phyloP scores from a whole-genome alignment of 2,113 vertebrate species.

The Acrocephalus arundinaceus region DNA sequence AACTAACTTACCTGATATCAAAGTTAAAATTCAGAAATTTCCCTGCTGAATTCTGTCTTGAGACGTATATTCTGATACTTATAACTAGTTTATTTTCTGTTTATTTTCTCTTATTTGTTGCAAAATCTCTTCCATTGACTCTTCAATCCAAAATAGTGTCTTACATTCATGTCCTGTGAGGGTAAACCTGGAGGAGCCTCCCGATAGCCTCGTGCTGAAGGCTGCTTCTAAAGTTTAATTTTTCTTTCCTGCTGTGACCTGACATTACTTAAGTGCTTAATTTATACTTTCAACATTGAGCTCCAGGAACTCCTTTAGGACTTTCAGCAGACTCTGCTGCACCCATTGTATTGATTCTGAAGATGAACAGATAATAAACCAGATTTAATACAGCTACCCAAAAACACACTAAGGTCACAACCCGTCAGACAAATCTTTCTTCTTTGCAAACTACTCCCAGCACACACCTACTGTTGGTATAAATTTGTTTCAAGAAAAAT shows the following conservation, averaged over 20 bases:
- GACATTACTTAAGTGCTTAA: background rate
- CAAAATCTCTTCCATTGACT: background rate
- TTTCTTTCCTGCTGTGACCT: background rate
- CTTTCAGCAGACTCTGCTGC: background rate
- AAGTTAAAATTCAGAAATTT: background rate
- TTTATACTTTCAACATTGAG: background rate
- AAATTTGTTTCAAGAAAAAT: background rate
- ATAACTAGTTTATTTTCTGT: background rate
- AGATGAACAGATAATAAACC: background rate
- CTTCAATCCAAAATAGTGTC: background rate
- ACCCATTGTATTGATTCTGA: background rate
- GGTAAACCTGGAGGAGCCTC: background rate
- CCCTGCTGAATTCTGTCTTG: background rate
- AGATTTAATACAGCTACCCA: background rate
- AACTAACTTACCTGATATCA: background rate
- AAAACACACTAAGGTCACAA: background rate
- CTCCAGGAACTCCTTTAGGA: background rate
- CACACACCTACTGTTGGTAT: background rate
- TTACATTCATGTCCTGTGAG: background rate
- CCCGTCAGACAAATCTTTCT: background rate
- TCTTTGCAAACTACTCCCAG: background rate
- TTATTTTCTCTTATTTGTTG: background rate
- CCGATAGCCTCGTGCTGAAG: background rate
- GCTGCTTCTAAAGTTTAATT: background rate
- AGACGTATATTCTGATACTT: background rate